Evolutionary conservation across 1,140 invertebrate genomes (phyloP).

Genomic region (Pseudobourletiella spinata): DNA sequence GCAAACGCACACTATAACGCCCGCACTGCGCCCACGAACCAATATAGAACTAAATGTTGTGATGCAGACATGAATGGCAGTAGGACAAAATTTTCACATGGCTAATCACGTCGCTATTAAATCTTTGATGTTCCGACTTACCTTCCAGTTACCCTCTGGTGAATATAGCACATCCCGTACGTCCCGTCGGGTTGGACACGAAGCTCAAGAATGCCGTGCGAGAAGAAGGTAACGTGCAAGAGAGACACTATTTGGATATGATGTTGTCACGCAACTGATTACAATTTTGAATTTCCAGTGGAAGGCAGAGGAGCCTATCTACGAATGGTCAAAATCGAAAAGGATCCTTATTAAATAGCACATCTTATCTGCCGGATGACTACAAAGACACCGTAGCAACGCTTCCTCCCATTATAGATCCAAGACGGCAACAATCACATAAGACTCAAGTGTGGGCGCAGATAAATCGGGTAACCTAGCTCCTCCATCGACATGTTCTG

Average conservation of each 20-base stretch:
- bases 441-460: neutral
- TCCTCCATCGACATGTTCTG: too few relatives aligned
- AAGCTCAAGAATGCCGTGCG: too few relatives aligned
- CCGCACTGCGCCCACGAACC: too few relatives aligned
- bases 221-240: too few relatives aligned
- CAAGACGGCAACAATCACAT: neutral
- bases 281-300: constrained; percentile 2
- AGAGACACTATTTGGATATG: neutral
- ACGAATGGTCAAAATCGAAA: constrained; percentile 1
- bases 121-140: neutral
- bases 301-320: constrained; percentile 7
- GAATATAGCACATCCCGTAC: neutral
- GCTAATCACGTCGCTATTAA: too few relatives aligned
- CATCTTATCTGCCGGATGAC: constrained; percentile 18
- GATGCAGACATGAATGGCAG: too few relatives aligned
- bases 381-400: constrained; percentile 28
- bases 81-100: too few relatives aligned
- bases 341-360: neutral
- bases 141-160: neutral
- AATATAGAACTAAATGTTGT: too few relatives aligned
- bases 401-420: constrained; percentile 17
- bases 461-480: neutral
- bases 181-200: neutral
- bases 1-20: too few relatives aligned
- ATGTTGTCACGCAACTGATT: neutral